Conservation (phyloP, 1,140 invertebrate genomes). For the Nephotettix cincticeps region DNA sequence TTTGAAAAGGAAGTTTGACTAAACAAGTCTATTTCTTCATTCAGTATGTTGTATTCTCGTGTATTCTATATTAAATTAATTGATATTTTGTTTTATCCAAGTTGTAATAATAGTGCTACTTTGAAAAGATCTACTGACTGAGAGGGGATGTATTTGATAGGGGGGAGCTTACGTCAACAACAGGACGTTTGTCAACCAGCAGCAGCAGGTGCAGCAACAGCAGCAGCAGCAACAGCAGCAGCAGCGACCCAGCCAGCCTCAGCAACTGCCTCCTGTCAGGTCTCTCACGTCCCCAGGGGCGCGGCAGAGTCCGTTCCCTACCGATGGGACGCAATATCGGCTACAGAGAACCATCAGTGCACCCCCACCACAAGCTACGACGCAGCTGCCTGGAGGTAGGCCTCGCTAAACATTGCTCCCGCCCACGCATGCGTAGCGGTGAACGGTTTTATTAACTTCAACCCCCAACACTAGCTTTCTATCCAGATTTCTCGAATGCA, state of each 20-base stretch:
- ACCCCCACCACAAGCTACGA: slow-evolving; percentile 61
- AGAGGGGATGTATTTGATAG: background rate
- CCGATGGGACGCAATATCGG: slow-evolving; percentile 46
- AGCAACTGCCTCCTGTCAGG: slow-evolving; percentile 37
- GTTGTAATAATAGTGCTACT: too few species aligned
- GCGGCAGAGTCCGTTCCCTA: slow-evolving; percentile 58
- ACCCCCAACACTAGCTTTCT: background rate
- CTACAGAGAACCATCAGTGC: slow-evolving; percentile 61
- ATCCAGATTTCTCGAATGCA: slow-evolving; percentile 9
- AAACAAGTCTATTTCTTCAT: too few species aligned
- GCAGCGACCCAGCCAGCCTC: slow-evolving; percentile 40
- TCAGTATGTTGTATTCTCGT: too few species aligned
- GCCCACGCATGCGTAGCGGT: slow-evolving; percentile 5
- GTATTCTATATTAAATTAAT: too few species aligned
- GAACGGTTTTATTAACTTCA: slow-evolving; percentile 20
- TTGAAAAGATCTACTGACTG: background rate
- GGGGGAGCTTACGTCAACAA: slow-evolving; percentile 35
- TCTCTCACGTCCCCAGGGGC: slow-evolving; percentile 44
- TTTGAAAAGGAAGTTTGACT: too few species aligned
- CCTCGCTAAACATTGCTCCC: background rate
- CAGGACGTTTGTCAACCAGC: slow-evolving; percentile 34
- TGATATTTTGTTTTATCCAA: too few species aligned
- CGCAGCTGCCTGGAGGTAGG: slow-evolving; percentile 63
- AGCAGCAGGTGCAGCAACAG: too few species aligned
- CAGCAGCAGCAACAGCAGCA: slow-evolving; percentile 40